phyloP scores from a whole-genome alignment of 2,888 invertebrate genomes.

The Dorcus hopei region DNA sequence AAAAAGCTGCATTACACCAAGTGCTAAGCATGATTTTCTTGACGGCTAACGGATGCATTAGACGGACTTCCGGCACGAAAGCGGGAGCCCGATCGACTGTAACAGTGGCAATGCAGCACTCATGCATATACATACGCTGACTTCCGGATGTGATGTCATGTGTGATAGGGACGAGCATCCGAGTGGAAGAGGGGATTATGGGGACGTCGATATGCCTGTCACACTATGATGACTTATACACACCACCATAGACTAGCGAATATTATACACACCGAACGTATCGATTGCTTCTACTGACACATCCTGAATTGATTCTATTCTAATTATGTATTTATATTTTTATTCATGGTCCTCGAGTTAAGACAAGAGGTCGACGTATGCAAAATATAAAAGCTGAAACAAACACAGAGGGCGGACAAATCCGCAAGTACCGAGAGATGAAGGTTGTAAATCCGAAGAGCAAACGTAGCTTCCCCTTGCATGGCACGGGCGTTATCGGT shows the following conservation, averaged over 20 bases:
- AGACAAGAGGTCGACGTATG: no score
- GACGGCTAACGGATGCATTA: constrained; percentile 55
- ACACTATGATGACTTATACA: constrained; percentile 31
- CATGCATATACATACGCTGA: constrained; percentile 46
- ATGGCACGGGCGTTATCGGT: constrained; percentile 24
- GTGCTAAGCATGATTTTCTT: constrained; percentile 23
- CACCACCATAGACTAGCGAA: constrained; percentile 10
- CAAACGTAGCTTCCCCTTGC: constrained; percentile 41
- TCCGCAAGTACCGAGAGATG: constrained; percentile 40
- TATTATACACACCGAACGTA: background rate
- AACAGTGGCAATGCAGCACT: constrained; percentile 45
- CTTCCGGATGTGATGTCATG: constrained; percentile 45
- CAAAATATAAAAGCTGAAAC: constrained; percentile 22
- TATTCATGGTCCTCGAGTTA: no score
- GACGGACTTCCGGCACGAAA: constrained; percentile 57
- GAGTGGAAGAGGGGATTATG: constrained; percentile 42
- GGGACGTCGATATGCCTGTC: constrained; percentile 39
- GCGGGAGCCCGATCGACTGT: constrained; percentile 48
- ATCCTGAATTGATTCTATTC: no score
- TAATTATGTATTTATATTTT: no score
- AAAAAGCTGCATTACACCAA: no score
- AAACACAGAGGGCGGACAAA: constrained; percentile 42
- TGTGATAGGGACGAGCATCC: constrained; percentile 45
- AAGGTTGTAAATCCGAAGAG: constrained; percentile 47
- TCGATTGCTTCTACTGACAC: background rate